Evolutionary conservation across 1,140 invertebrate genomes (phyloP).

Genomic region (Araneus ventricosus): DNA sequence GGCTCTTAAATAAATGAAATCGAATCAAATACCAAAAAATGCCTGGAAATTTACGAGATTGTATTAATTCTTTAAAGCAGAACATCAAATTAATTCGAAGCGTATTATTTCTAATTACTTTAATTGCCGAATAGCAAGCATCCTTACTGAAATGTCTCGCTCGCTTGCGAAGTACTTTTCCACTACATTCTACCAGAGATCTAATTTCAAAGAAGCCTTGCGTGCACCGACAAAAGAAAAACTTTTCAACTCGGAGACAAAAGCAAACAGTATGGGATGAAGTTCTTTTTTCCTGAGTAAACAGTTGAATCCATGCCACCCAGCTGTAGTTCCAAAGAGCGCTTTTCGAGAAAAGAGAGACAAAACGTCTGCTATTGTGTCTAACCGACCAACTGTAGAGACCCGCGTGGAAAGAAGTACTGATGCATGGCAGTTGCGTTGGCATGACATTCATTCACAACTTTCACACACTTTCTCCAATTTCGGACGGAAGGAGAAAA

Average conservation of each 20-base stretch:
- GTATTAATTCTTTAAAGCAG: too few species aligned
- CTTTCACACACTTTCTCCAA: conserved; percentile 38
- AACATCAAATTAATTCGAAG: not conserved
- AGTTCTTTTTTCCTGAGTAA: not conserved
- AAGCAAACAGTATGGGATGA: not conserved
- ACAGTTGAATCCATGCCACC: conserved; percentile 24
- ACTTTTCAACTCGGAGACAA: conserved; percentile 3
- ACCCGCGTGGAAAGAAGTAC: not conserved
- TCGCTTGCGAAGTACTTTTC: not conserved
- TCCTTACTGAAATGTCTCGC: not conserved
- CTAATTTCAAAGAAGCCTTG: not conserved
- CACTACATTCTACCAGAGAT: not conserved
- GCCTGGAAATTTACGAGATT: too few species aligned
- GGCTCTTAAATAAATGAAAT: too few species aligned
- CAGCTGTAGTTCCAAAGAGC: conserved; percentile 39
- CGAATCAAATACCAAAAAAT: too few species aligned
- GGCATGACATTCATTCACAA: not conserved
- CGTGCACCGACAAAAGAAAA: conserved; percentile 6
- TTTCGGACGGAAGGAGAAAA: not conserved
- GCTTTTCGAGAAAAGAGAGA: not conserved
- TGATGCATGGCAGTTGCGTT: not conserved
- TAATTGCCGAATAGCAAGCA: not conserved
- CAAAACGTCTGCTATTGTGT: conserved; percentile 9
- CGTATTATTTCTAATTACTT: not conserved
- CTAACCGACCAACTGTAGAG: conserved; percentile 6